Conservation (phyloP, 1,140 invertebrate species). For the Leptinotarsa defecta region DNA sequence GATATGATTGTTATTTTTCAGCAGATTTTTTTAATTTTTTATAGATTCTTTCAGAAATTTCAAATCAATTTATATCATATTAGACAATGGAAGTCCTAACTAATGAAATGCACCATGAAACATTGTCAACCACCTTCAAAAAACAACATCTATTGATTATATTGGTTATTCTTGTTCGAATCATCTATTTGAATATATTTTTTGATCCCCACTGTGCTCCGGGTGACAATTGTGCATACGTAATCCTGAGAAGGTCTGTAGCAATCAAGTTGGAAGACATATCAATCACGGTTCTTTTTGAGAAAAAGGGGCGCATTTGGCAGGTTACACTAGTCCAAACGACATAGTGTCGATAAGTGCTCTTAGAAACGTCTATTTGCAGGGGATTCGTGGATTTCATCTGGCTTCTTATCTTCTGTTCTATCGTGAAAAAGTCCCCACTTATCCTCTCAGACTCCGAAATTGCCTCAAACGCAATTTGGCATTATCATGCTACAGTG, state of each 20-base stretch:
- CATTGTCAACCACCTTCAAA: no score
- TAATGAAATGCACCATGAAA: no score
- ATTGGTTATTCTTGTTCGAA: no score
- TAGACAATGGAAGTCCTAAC: no score
- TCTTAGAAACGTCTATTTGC: neutral
- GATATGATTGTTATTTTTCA: no score
- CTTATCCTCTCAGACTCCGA: neutral
- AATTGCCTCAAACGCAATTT: neutral
- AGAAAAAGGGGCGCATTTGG: neutral
- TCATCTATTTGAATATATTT: no score
- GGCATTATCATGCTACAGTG: slow-evolving; percentile 2
- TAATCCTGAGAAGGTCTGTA: neutral
- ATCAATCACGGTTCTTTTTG: neutral
- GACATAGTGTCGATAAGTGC: slow-evolving; percentile 1
- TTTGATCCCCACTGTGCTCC: neutral
- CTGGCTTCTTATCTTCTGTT: neutral
- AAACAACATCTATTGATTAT: no score
- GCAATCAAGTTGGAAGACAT: neutral
- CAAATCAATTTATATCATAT: no score
- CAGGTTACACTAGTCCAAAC: neutral
- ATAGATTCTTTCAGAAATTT: no score
- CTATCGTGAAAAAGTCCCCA: neutral
- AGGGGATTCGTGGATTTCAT: neutral
- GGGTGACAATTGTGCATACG: neutral
- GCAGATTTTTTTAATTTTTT: no score